phyloP scores from a whole-genome alignment of 2,113 vertebrate species.

The Dipodomys ordii region DNA sequence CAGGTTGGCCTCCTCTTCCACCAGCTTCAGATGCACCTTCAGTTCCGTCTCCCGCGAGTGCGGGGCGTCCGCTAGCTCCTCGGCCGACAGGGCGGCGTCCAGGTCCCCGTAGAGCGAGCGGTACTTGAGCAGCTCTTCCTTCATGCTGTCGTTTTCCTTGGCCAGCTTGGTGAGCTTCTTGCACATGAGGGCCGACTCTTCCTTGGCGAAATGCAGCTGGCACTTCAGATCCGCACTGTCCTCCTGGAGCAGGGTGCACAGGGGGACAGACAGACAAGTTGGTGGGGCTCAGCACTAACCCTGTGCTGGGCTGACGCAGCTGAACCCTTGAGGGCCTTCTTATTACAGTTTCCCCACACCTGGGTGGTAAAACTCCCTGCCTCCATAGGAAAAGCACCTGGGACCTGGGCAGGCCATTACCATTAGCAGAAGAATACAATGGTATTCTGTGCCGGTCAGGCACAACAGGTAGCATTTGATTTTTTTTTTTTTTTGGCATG shows the following conservation, averaged over 20 bases:
- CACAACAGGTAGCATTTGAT: neutral
- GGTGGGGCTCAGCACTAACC: neutral
- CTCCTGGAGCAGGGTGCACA: slow-evolving; percentile 86
- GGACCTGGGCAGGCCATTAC: neutral
- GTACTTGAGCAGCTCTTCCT: slow-evolving; percentile 96
- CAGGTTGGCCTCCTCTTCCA: slow-evolving; percentile 99
- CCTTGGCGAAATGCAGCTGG: slow-evolving; percentile 98
- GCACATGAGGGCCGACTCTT: slow-evolving; percentile 98
- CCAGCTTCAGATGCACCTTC: slow-evolving; percentile 96
- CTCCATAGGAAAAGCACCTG: neutral
- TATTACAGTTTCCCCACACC: neutral
- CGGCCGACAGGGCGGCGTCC: slow-evolving; percentile 93
- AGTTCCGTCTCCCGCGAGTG: slow-evolving; percentile 96
- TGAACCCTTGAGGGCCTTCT: neutral
- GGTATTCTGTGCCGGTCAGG: neutral
- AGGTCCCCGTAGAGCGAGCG: slow-evolving; percentile 95
- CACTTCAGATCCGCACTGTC: slow-evolving; percentile 97
- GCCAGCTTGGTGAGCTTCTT: slow-evolving; percentile 98
- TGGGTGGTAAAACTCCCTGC: neutral
- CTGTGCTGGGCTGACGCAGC: neutral
- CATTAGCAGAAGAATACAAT: neutral
- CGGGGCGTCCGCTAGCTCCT: slow-evolving; percentile 95
- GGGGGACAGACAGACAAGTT: neutral
- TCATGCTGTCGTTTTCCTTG: slow-evolving; percentile 97
- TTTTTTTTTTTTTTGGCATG: too few relatives aligned